These are phyloP conservation scores for Ligdia adustata DNA, from an alignment of 2,888 invertebrate genomes.

Conservation along the genomic window DNA sequence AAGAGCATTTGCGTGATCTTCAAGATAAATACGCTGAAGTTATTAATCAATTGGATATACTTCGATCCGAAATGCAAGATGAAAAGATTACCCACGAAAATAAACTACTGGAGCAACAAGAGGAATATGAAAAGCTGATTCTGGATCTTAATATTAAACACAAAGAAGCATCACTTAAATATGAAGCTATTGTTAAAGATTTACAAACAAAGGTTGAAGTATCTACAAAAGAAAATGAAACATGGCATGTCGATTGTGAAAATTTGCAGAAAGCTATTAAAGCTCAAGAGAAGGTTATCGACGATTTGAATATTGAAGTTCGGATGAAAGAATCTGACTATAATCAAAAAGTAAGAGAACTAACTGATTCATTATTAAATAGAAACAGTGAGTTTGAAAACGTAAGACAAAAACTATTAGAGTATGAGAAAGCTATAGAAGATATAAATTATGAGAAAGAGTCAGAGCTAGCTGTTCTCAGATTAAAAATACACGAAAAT, in stretches of 20 bases:
- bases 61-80: conserved; percentile 76
- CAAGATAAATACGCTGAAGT: conserved; percentile 72
- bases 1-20: conserved; percentile 65
- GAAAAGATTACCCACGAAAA: conserved; percentile 73
- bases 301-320: conserved; percentile 59
- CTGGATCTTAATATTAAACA: conserved; percentile 54
- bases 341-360: conserved; percentile 70
- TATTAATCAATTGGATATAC: conserved; percentile 66
- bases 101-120: conserved; percentile 70
- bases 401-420: conserved; percentile 63
- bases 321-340: conserved; percentile 69
- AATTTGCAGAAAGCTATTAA: conserved; percentile 32
- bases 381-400: conserved; percentile 74
- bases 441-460: conserved; percentile 81
- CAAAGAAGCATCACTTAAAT: conserved; percentile 45
- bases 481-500: conserved; percentile 80
- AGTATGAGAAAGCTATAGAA: conserved; percentile 72
- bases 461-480: conserved; percentile 79
- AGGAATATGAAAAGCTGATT: conserved; percentile 71
- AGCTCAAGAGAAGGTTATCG: conserved; percentile 48
- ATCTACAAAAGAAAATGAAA: conserved; percentile 52
- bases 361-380: conserved; percentile 56
- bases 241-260: conserved; percentile 39
- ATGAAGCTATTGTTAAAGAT: conserved; percentile 50
- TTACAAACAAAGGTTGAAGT: conserved; percentile 54